Evolutionary conservation across 2,888 invertebrate genomes (phyloP).

Genomic region (Hololepta plana): DNA sequence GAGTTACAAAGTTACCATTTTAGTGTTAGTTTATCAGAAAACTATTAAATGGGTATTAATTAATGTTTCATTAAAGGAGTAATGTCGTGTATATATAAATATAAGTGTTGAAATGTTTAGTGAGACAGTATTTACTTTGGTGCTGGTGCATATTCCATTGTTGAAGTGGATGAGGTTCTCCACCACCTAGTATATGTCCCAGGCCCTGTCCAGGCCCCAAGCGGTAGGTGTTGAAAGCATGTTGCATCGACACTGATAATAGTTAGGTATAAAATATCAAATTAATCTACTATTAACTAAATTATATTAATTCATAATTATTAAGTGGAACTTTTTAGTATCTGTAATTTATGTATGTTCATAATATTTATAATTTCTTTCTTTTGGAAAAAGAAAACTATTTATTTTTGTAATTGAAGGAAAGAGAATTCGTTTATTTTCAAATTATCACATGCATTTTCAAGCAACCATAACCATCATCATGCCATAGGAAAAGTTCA

Average conservation of each 20-base stretch:
- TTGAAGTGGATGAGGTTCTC: slow-evolving; percentile 30
- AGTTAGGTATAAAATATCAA: too few relatives aligned
- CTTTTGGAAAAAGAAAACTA: too few relatives aligned
- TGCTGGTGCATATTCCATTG: slow-evolving; percentile 26
- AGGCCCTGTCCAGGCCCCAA: slow-evolving; percentile 25
- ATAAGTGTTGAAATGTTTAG: too few relatives aligned
- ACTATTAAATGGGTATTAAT: slow-evolving; percentile 7
- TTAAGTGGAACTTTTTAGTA: too few relatives aligned
- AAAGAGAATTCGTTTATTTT: too few relatives aligned
- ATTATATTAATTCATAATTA: too few relatives aligned
- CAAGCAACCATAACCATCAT: slow-evolving; percentile 12
- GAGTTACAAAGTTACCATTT: slow-evolving; percentile 8
- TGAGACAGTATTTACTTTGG: slow-evolving; percentile 26
- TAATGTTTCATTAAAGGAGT: slow-evolving; percentile 7
- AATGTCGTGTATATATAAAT: slow-evolving; percentile 7
- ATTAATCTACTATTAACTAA: too few relatives aligned
- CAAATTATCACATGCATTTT: too few relatives aligned
- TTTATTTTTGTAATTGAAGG: too few relatives aligned
- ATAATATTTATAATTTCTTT: too few relatives aligned
- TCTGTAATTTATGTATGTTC: too few relatives aligned
- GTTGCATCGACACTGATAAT: slow-evolving; percentile 31
- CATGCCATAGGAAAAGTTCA: slow-evolving; percentile 17
- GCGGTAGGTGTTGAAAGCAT: slow-evolving; percentile 38
- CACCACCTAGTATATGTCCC: slow-evolving; percentile 38
- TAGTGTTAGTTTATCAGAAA: slow-evolving; percentile 9